phyloP scores from a whole-genome alignment of 2,797 vertebrate species.

The Muscicapa comitata region DNA sequence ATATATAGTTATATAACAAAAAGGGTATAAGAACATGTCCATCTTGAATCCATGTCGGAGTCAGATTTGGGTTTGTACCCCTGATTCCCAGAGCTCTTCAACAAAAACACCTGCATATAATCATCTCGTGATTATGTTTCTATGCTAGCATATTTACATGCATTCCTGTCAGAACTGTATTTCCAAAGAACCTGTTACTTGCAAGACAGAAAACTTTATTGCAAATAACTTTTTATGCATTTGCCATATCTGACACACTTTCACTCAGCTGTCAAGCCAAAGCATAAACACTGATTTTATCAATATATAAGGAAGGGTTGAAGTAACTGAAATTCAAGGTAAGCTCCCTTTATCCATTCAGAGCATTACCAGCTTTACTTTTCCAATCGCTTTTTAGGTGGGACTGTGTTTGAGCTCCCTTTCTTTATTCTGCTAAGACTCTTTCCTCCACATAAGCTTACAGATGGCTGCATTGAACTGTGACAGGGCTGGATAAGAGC shows the following conservation, averaged over 20 bases:
- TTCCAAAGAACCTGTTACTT: neutral
- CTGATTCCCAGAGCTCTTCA: too few relatives aligned
- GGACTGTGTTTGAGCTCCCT: neutral
- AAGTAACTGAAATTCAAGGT: slow-evolving; percentile 30
- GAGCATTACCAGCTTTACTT: slow-evolving; percentile 40
- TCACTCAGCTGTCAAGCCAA: neutral
- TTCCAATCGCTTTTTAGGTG: slow-evolving; percentile 10
- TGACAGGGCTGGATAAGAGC: slow-evolving; percentile 49
- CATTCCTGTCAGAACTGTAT: neutral
- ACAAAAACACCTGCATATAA: too few relatives aligned
- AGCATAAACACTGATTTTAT: slow-evolving; percentile 43
- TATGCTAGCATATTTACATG: neutral
- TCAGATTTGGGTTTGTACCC: too few relatives aligned
- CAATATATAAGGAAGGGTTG: neutral
- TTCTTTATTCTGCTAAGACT: slow-evolving; percentile 51
- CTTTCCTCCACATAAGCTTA: slow-evolving; percentile 64
- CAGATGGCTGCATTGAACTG: slow-evolving; percentile 63
- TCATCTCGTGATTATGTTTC: too few relatives aligned
- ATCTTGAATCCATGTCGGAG: too few relatives aligned
- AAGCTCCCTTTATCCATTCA: slow-evolving; percentile 29
- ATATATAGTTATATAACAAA: too few relatives aligned
- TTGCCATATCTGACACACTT: neutral
- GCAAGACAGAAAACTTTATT: neutral
- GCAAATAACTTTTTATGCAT: neutral
- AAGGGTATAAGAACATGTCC: too few relatives aligned